These are phyloP conservation scores for Clitarchus hookeri DNA, from an alignment of 2,888 invertebrate species.

Conservation along the genomic window DNA sequence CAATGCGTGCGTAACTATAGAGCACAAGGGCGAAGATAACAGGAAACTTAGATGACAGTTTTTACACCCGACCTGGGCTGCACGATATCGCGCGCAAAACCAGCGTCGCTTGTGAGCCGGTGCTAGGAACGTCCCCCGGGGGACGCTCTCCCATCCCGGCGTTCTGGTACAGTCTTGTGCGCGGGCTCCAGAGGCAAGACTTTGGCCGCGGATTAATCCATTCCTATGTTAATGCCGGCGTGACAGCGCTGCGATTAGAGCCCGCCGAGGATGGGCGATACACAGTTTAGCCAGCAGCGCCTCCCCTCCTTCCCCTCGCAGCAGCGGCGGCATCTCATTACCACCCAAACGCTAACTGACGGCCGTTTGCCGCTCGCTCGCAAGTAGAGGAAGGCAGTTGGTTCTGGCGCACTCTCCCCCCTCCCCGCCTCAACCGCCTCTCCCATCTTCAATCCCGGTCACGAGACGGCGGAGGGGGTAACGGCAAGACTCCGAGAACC, in stretches of 20 bases:
- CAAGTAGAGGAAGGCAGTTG: neutral
- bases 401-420: neutral
- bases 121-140: too few species aligned
- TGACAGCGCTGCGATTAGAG: neutral
- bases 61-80: too few species aligned
- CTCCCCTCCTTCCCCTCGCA: neutral
- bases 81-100: too few species aligned
- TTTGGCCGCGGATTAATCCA: neutral
- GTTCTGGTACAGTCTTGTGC: neutral
- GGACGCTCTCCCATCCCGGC: too few species aligned
- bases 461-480: too few species aligned
- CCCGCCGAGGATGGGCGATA: neutral
- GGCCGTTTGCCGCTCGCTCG: neutral
- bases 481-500: too few species aligned
- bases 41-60: too few species aligned
- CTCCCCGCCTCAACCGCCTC: neutral
- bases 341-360: neutral
- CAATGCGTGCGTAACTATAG: too few species aligned
- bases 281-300: constrained; percentile 2
- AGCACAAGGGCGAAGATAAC: too few species aligned
- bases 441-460: too few species aligned
- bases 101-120: too few species aligned
- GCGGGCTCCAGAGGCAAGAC: neutral
- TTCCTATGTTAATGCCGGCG: neutral
- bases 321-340: neutral